Evolutionary conservation across 2,888 invertebrate species (phyloP).

Genomic region (Yponomeuta malinellus): DNA sequence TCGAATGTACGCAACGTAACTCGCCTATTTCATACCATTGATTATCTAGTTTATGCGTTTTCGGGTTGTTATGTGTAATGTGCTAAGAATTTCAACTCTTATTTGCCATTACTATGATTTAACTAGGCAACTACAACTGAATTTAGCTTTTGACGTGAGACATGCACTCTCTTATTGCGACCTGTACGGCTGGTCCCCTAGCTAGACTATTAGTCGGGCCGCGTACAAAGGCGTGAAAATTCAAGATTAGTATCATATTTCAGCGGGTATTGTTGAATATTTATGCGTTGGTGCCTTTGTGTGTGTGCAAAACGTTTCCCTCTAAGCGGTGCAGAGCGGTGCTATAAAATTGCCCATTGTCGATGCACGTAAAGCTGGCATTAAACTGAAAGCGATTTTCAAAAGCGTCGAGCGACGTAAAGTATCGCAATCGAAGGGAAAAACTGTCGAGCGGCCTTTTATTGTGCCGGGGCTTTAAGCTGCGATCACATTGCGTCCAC

Average conservation of each 20-base stretch:
- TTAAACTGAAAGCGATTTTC: conserved; percentile 60
- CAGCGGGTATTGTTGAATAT: conserved; percentile 14
- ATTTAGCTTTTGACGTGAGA: no score
- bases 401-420: conserved; percentile 46
- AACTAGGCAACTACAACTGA: no score
- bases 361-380: conserved; percentile 54
- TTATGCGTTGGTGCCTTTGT: conserved; percentile 25
- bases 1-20: no score
- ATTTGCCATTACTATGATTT: no score
- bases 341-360: conserved; percentile 59
- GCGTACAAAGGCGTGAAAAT: not conserved
- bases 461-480: not conserved
- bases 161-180: no score
- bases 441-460: conserved; percentile 5
- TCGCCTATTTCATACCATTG: no score
- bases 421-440: conserved; percentile 27
- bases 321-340: conserved; percentile 28
- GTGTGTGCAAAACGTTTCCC: conserved; percentile 25
- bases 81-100: no score
- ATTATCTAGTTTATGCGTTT: no score
- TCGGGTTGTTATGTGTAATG: no score
- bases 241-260: conserved; percentile 14
- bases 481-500: not conserved
- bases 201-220: not conserved
- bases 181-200: not conserved